Percentiles rank a stretch among this genome's conserved stretches.
Conservation (phyloP, 2,797 vertebrate genomes). For the Mus caroli region DNA sequence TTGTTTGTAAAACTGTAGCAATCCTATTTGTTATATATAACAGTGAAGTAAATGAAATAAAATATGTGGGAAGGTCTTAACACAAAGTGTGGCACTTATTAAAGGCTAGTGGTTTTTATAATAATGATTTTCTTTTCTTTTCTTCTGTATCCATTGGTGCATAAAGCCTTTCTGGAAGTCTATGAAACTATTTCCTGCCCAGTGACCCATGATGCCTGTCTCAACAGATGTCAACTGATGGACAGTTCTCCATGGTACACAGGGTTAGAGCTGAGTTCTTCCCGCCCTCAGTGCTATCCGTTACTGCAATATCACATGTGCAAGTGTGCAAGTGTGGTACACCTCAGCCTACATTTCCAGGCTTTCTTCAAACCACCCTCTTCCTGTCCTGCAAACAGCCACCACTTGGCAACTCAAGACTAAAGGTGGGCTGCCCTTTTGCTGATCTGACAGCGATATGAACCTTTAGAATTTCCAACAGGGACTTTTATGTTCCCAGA, state of each 20-base stretch:
- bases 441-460: neutral
- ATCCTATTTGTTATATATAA: neutral
- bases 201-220: neutral
- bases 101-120: neutral
- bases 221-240: neutral
- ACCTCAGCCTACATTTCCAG: neutral
- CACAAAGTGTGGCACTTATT: neutral
- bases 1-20: neutral
- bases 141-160: neutral
- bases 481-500: neutral
- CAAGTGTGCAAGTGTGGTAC: fast-evolving
- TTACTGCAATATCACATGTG: neutral
- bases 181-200: neutral
- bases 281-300: neutral
- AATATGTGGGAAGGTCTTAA: neutral
- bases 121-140: neutral
- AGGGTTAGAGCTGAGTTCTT: neutral
- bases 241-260: neutral
- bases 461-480: neutral
- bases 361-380: neutral
- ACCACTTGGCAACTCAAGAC: neutral
- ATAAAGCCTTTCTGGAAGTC: neutral
- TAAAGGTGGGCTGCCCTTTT: neutral
- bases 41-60: neutral
- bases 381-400: neutral